Percentiles rank a stretch among this genome's conserved stretches.
phyloP scores from a whole-genome alignment of 2,113 vertebrate species.

The Epinephelus fuscoguttatus region DNA sequence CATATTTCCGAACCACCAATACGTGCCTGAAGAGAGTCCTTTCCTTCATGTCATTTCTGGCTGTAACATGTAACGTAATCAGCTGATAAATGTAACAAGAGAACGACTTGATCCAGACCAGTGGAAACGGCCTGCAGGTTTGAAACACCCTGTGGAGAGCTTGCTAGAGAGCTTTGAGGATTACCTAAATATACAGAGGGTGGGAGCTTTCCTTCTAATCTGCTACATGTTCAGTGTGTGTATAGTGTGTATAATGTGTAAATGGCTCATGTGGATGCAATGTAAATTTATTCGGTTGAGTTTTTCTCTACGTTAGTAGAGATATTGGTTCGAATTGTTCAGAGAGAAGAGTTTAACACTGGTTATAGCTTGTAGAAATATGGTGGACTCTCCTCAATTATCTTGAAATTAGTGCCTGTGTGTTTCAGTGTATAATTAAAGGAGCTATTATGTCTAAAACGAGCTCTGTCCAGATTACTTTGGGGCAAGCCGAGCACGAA shows the following conservation, averaged over 20 bases:
- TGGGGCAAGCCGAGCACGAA: conserved; percentile 8
- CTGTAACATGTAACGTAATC: conserved; percentile 1
- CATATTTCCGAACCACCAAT: background rate
- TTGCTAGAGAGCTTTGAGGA: conserved; percentile 27
- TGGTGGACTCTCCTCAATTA: conserved; percentile 9
- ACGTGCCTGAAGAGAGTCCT: conserved; percentile 6
- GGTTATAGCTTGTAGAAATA: conserved; percentile 6
- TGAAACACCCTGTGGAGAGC: conserved; percentile 13
- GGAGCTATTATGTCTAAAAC: conserved; percentile 18
- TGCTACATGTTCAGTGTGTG: conserved; percentile 28
- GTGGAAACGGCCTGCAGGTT: conserved; percentile 17
- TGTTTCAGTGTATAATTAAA: conserved; percentile 40
- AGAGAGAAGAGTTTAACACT: conserved; percentile 11
- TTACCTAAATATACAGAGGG: conserved; percentile 37
- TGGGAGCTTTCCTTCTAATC: conserved; percentile 47
- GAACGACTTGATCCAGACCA: conserved; percentile 24
- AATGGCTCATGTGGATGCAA: background rate
- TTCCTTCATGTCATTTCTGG: conserved; percentile 9
- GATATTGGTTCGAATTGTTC: background rate
- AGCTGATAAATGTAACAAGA: conserved; percentile 30
- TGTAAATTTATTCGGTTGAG: background rate
- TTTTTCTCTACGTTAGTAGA: background rate
- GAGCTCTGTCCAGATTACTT: conserved; percentile 26
- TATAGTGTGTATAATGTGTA: background rate
- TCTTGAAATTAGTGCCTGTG: conserved; percentile 5